Conservation (phyloP, 2,888 invertebrate species). For the Drosophila atripex region DNA sequence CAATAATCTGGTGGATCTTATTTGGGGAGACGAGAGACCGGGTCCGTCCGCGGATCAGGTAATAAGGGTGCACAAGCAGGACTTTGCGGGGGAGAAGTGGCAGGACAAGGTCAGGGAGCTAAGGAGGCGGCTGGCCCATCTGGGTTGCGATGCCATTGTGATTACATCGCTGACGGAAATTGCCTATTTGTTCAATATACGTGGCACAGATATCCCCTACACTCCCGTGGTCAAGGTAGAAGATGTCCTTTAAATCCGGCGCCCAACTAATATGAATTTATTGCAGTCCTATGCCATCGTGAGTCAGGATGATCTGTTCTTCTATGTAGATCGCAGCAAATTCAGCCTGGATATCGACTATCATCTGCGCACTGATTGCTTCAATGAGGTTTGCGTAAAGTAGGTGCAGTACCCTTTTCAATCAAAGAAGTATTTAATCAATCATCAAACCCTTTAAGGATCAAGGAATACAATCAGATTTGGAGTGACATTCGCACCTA, state of each 20-base stretch:
- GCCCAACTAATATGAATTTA: accelerated
- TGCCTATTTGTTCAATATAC: slow-evolving; percentile 94
- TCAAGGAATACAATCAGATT: slow-evolving; percentile 88
- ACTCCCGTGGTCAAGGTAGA: slow-evolving; percentile 90
- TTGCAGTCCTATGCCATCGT: slow-evolving; percentile 88
- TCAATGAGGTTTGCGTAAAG: slow-evolving; percentile 87
- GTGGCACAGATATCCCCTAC: slow-evolving; percentile 92
- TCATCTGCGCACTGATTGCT: slow-evolving; percentile 86
- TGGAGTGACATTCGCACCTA: slow-evolving; percentile 89
- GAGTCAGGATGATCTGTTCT: slow-evolving; percentile 87
- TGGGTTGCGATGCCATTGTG: slow-evolving; percentile 90
- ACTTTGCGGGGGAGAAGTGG: slow-evolving; percentile 88
- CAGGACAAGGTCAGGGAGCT: slow-evolving; percentile 89
- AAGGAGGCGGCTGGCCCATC: slow-evolving; percentile 86
- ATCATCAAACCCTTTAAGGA: slow-evolving; percentile 83
- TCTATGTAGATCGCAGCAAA: slow-evolving; percentile 89
- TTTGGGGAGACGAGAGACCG: slow-evolving; percentile 89
- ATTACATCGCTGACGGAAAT: slow-evolving; percentile 94
- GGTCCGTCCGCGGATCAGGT: slow-evolving; percentile 83
- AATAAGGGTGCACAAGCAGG: slow-evolving; percentile 85
- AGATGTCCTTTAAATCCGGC: neutral
- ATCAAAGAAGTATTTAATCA: neutral
- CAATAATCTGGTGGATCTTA: slow-evolving; percentile 90
- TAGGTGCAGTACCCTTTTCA: slow-evolving; percentile 80
- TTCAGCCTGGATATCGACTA: slow-evolving; percentile 86